Evolutionary conservation across 1,140 invertebrate genomes (phyloP), one percentile per base, ranked within the genome.

Genomic region (Neotoxoptera formosana): DNA sequence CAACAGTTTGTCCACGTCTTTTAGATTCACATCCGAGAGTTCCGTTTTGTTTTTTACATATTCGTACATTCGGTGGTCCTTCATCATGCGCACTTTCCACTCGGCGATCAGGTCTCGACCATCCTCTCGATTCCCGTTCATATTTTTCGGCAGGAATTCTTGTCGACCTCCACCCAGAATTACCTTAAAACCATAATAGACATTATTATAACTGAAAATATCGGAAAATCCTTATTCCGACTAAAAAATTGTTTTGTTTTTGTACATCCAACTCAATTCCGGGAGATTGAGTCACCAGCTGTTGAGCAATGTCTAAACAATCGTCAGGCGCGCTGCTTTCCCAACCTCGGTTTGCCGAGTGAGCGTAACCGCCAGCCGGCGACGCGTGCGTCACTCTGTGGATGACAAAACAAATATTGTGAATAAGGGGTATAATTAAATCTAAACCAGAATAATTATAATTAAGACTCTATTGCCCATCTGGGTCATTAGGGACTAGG

Each of bases 321-420:
- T 94, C 87, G 21, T 89, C 94, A 4, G 94, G 93, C 84, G 95
- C 94, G 51, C 48, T 90, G 51, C 95, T 93, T 94, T 97, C 97
- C 97, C 97, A 97, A 91, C 97, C 96, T 14, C 97, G 95, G 94
- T 97, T 95, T 87, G 97, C 96, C 23, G 96, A 95, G 93, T 97
- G 96, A n/a, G 97, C 97, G 94, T 97, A 98, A 3, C 96, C 95
- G 14, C 96, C 96, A 0, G 97, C 97, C 0, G 98, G 98, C 2
- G 97, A 98, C 6, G 98, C 98, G 94, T 98, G 97, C 0, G 97
- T 98, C 2, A 98, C 96, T 81, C 97, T 93, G 25, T 41, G 17
- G 60, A 67, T 14, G 25, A 41, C 25, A 90, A 30, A 45, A 90
- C 53, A 67, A 90, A 45, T 47, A 47, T 30, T 6, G 41, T 45